Evolutionary conservation across 2,888 invertebrate genomes (phyloP), one percentile per base, ranked within the genome.

Genomic region (Napeogenes inachia): DNA sequence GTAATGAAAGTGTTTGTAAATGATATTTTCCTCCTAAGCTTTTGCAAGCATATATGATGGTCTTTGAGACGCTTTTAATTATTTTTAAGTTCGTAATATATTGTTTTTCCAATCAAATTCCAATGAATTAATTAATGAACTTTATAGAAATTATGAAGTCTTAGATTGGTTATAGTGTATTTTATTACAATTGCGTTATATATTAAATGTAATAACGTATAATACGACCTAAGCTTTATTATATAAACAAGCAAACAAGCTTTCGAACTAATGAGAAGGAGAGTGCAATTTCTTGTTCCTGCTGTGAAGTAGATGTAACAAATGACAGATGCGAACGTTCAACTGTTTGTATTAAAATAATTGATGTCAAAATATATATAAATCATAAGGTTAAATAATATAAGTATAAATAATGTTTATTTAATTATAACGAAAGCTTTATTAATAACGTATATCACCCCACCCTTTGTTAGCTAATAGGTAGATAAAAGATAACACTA

Each of bases 251-350:
- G 71, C 66, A 70, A 74, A 73, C 74, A 73, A 69, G 73, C 76
- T 76, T 73, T 76, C 75, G 75, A 75, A 75, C 66, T 78, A 77
- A 78, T 79, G 77, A 76, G 73, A 61, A 57, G 68, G 68, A 66
- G 71, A 79, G 79, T 80, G 78, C 77, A 68, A 71, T 78, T 75
- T 76, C 79, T 73, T 80, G 79, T 80, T 72, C 66, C 70, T 61
- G 68, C 70, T 70, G 62, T 70, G 67, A 65, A 65, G 68, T 61
- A 64, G 64, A 69, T 70, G 67, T 68, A 70, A 67, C 67, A 71
- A 69, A 69, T 72, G 74, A 72, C 72, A 70, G 71, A 65, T 63
- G 60, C 59, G 60, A 65, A 57, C 62, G 60, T 70, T 68, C 59
- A 68, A 65, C 67, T 42, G 42, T 42, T 50, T 50, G 5, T 50